Percentiles rank a stretch among this genome's conserved stretches.
These are phyloP conservation scores for Acanthacorydalis orientalis DNA, from an alignment of 2,888 invertebrate genomes.

Conservation along the genomic window DNA sequence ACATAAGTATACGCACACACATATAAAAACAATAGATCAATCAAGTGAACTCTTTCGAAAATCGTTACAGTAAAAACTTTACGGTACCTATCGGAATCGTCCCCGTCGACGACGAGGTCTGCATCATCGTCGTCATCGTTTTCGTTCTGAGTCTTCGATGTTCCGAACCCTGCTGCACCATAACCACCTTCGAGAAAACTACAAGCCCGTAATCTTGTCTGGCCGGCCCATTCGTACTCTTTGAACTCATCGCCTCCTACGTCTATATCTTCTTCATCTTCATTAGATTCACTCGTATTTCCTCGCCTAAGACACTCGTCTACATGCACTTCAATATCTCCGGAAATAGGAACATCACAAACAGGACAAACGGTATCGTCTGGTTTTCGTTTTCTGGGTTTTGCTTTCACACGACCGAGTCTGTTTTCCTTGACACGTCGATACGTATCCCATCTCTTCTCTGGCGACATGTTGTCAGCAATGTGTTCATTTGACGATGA, in stretches of 20 bases:
- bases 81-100: constrained; percentile 51
- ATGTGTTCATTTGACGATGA: constrained; percentile 25
- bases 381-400: constrained; percentile 47
- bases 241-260: constrained; percentile 56
- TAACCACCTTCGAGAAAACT: constrained; percentile 52
- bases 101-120: constrained; percentile 72
- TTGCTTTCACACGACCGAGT: constrained; percentile 44
- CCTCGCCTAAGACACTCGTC: constrained; percentile 43
- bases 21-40: too few species aligned
- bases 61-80: too few species aligned
- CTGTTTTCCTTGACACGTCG: constrained; percentile 57
- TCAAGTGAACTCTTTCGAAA: too few species aligned
- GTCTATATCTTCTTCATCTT: constrained; percentile 63
- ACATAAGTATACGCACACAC: too few species aligned
- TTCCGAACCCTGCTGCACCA: constrained; percentile 30
- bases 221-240: constrained; percentile 87
- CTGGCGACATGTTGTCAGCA: constrained; percentile 29
- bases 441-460: constrained; percentile 55
- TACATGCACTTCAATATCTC: constrained; percentile 57
- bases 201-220: constrained; percentile 59
- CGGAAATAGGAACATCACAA: constrained; percentile 52
- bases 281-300: constrained; percentile 14
- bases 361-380: constrained; percentile 60
- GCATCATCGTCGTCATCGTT: constrained; percentile 51
- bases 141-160: constrained; percentile 20